These are phyloP conservation scores for Sitodiplosis mosellana DNA, from an alignment of 1,140 invertebrate genomes.

Conservation along the genomic window DNA sequence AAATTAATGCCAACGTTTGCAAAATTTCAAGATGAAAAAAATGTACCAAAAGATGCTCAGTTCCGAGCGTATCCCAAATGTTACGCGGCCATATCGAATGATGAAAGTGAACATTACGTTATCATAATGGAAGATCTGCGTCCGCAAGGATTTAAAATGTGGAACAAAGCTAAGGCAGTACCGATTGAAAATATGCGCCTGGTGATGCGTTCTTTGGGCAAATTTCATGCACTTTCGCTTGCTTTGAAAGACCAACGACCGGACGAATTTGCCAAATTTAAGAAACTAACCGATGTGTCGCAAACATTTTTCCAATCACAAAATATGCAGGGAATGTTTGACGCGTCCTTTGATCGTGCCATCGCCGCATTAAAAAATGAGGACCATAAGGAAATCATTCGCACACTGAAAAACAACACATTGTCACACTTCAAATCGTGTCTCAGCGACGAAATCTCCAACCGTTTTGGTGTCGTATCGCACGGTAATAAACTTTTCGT, in stretches of 20 bases:
- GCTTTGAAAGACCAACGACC: constrained; percentile 23
- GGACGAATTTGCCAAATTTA: constrained; percentile 11
- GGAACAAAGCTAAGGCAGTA: constrained; percentile 26
- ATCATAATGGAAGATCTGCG: constrained; percentile 34
- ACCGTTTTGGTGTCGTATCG: no score
- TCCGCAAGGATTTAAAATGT: constrained; percentile 23
- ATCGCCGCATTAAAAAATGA: constrained; percentile 8
- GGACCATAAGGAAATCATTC: constrained; percentile 7
- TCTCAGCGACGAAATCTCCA: not conserved
- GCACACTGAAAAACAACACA: not conserved
- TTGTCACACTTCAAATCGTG: not conserved
- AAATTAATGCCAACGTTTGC: not conserved
- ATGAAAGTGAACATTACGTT: constrained; percentile 24
- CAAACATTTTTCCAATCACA: constrained; percentile 12
- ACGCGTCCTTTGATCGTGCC: constrained; percentile 4
- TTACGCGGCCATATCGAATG: not conserved
- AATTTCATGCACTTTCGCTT: constrained; percentile 32
- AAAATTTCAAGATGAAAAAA: not conserved
- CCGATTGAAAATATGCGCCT: constrained; percentile 24
- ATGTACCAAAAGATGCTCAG: not conserved
- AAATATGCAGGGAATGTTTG: constrained; percentile 9
- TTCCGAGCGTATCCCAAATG: not conserved
- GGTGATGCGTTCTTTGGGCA: constrained; percentile 29
- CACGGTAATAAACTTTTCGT: no score
- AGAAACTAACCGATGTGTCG: constrained; percentile 17